These are phyloP conservation scores for Chelonoidis abingdonii DNA, from an alignment of 2,113 vertebrate genomes.

Conservation along the genomic window DNA sequence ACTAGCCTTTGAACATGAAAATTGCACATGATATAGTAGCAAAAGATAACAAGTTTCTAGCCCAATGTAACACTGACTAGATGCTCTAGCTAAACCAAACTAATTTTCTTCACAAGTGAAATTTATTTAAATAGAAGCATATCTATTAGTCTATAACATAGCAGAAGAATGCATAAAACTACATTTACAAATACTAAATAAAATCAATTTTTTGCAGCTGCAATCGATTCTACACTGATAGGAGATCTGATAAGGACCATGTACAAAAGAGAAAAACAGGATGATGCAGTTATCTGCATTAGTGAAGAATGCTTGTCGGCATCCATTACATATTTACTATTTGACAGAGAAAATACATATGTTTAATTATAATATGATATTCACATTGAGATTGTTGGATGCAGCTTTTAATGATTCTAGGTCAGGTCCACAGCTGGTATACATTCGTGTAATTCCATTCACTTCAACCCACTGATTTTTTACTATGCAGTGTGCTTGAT, in stretches of 20 bases:
- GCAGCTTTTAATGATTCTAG: neutral
- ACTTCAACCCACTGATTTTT: fast-evolving
- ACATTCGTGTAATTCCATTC: neutral
- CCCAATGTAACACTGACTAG: conserved; percentile 47
- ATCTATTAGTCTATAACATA: neutral
- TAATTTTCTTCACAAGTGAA: neutral
- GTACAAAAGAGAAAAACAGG: neutral
- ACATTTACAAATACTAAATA: neutral
- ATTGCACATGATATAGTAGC: conserved; percentile 60
- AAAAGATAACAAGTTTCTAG: conserved; percentile 58
- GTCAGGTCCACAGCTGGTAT: neutral
- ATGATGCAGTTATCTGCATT: fast-evolving
- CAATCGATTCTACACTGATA: neutral
- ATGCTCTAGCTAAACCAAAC: conserved; percentile 35
- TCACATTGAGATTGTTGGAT: fast-evolving
- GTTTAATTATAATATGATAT: neutral
- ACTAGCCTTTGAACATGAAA: conserved; percentile 67
- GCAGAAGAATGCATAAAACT: neutral
- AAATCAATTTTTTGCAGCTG: neutral
- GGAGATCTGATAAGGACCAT: neutral
- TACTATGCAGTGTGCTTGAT: neutral
- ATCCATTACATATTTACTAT: fast-evolving
- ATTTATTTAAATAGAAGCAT: neutral
- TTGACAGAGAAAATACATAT: neutral
- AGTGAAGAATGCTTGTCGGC: neutral